Evolutionary conservation across 2,797 vertebrate genomes (phyloP), one percentile per base, ranked within the genome.

Genomic region (Peromyscus eremicus): DNA sequence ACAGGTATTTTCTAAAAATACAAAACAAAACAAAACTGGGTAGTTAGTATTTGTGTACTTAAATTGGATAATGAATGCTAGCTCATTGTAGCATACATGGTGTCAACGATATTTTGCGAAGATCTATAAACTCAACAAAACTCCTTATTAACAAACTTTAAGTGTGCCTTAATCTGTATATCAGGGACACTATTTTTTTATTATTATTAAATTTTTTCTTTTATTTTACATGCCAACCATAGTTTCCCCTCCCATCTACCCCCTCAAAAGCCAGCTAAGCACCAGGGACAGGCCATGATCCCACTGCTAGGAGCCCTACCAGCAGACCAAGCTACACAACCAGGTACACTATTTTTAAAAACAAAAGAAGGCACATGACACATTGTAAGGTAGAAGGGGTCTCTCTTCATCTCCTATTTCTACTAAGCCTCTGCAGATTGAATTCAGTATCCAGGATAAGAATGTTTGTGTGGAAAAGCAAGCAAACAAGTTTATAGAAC

Each of bases 41-140:
- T 75, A 40, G 14, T 7, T 66, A 9, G 37, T 52, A 83, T 73
- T 43, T 43, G 23, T 43, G 2, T 11, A 43, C 21, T 94, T 93
- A 43, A 91, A 34, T 43, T 93, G 10, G 88, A 71, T 87, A 92
- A 60, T 25, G 80, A 84, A 60, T n/a, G 60, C 46, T 87, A 89
- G 91, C 32, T 86, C 64, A 40, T 14, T 7, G 27, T 29, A n/a
- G 19, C 40, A 80, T 37, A 79, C 4, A 64, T 12, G n/a, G 57
- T 84, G 2, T 86, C 68, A 94, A 49, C 80, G 68, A 83, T 46
- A 34, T 19, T 55, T 66, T 10, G 2, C 43, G 83, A 52, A 46
- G 94, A 81, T 92, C 46, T 57, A 84, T 89, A 93, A 46, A 64
- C 49, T 37, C 8, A 83, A 70, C 37, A 80, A 37, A 68, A 71